A percentile compares a stretch with the other conserved stretches of the same genome.
phyloP scores from a whole-genome alignment of 2,113 vertebrate genomes.

The Mirza zaza region DNA sequence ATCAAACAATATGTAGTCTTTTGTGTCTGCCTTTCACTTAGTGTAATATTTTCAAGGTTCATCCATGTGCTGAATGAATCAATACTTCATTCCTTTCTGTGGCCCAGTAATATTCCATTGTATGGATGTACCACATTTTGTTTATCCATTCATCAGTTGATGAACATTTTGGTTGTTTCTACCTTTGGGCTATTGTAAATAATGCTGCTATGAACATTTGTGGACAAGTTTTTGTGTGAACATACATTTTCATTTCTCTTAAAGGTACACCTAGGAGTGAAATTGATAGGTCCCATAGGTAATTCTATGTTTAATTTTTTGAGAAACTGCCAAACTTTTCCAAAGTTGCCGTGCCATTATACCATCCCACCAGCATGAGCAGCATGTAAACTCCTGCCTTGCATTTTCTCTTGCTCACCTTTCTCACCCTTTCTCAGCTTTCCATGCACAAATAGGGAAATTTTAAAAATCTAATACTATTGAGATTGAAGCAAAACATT shows the following conservation, averaged over 20 bases:
- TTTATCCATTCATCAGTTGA: background rate
- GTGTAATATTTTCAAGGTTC: background rate
- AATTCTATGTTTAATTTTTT: background rate
- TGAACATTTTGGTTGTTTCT: background rate
- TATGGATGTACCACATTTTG: background rate
- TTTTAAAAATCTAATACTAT: background rate
- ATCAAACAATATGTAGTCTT: background rate
- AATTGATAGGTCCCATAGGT: background rate
- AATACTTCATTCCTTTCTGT: background rate
- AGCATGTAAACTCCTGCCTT: rapidly evolving
- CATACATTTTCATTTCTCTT: background rate
- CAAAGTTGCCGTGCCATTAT: background rate
- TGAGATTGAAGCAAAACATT: background rate
- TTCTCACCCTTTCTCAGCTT: background rate
- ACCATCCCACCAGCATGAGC: background rate
- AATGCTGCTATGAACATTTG: background rate
- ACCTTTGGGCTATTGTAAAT: background rate
- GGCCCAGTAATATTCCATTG: background rate
- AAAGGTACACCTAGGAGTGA: background rate
- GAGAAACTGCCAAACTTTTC: background rate
- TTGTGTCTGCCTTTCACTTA: background rate
- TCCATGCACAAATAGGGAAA: background rate
- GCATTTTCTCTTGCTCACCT: rapidly evolving
- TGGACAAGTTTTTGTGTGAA: background rate
- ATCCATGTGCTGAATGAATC: background rate